Percentiles rank a stretch among this genome's conserved stretches.
These are phyloP conservation scores for Heliconius eleuchia DNA, from an alignment of 1,140 invertebrate species.

Conservation along the genomic window DNA sequence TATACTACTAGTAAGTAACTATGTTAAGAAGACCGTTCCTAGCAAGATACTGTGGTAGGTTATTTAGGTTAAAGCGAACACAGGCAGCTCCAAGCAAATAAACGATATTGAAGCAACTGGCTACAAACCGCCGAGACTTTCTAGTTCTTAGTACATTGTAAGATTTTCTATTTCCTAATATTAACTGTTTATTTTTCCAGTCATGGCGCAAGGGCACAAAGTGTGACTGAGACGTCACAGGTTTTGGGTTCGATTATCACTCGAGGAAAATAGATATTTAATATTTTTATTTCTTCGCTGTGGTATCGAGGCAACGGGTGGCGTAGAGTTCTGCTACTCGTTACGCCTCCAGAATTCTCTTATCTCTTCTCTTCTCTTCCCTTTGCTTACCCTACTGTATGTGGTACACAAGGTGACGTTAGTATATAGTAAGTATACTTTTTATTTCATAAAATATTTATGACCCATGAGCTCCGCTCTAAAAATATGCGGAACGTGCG, in stretches of 20 bases:
- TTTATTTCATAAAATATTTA: too few relatives aligned
- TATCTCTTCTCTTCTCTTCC: too few relatives aligned
- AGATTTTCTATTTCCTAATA: background rate
- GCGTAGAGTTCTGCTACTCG: too few relatives aligned
- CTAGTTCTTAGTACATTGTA: background rate
- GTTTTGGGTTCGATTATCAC: background rate
- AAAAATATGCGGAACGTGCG: too few relatives aligned
- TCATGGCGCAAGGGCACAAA: background rate
- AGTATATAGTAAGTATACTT: too few relatives aligned
- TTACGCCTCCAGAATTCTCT: too few relatives aligned
- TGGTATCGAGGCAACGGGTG: too few relatives aligned
- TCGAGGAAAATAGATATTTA: too few relatives aligned
- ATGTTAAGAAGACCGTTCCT: background rate
- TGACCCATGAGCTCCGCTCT: too few relatives aligned
- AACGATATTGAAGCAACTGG: slow-evolving; percentile 2
- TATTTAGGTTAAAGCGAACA: slow-evolving; percentile 13
- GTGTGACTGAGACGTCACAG: background rate
- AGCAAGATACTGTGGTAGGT: slow-evolving; percentile 1
- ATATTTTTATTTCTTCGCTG: too few relatives aligned
- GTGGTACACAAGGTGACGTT: too few relatives aligned
- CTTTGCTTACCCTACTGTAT: too few relatives aligned
- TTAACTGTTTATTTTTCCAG: background rate
- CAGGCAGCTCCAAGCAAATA: slow-evolving; percentile 15
- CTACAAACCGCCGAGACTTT: slow-evolving; percentile 1
- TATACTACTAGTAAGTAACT: slow-evolving; percentile 1